Evolutionary conservation across 2,797 vertebrate genomes (phyloP).

Genomic region (Rousettus madagascariensis): DNA sequence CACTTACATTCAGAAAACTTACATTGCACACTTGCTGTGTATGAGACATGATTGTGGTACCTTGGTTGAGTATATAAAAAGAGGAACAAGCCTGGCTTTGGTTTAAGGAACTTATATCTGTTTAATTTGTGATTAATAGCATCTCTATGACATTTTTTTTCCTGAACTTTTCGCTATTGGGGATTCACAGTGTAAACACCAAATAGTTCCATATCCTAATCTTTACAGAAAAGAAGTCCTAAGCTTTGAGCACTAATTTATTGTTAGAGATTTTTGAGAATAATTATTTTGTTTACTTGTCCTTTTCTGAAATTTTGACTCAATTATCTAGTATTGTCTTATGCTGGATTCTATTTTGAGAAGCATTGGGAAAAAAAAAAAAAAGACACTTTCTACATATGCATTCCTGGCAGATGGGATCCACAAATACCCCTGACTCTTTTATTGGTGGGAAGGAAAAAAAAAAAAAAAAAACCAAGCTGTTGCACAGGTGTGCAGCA

Average conservation of each 20-base stretch:
- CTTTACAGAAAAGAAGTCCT: neutral
- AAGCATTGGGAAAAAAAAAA: neutral
- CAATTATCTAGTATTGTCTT: slow-evolving; percentile 48
- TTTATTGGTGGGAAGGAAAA: neutral
- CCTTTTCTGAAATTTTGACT: slow-evolving; percentile 47
- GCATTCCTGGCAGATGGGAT: slow-evolving; percentile 40
- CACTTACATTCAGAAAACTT: neutral
- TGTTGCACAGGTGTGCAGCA: neutral
- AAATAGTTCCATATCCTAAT: neutral
- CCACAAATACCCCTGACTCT: slow-evolving; percentile 34
- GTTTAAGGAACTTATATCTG: neutral
- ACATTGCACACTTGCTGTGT: neutral
- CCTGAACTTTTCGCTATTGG: neutral
- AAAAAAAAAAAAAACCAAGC: neutral
- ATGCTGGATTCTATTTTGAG: slow-evolving; percentile 57
- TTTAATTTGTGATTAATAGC: neutral
- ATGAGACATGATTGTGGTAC: neutral
- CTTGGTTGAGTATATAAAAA: neutral
- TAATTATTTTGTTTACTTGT: slow-evolving; percentile 27
- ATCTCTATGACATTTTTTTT: neutral
- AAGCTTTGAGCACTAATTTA: neutral
- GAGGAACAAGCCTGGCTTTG: neutral
- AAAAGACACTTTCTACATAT: neutral
- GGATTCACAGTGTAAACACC: neutral
- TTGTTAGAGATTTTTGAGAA: slow-evolving; percentile 9